Evolutionary conservation across 2,113 vertebrate genomes (phyloP).

Genomic region (Miniopterus natalensis): DNA sequence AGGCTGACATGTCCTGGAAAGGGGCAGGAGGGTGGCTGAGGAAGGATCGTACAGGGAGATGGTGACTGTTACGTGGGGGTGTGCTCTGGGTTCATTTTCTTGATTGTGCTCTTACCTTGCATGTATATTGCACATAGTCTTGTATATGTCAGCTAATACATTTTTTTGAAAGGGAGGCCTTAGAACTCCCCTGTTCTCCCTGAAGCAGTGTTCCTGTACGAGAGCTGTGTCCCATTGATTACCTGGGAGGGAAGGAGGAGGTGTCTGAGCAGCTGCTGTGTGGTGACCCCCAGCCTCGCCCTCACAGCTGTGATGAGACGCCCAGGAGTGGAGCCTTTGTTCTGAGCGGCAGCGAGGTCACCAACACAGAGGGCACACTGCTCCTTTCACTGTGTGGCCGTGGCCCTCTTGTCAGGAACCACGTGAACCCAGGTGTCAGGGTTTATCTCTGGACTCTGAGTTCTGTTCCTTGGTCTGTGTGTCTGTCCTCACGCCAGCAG

Average conservation of each 20-base stretch:
- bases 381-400: fast-evolving
- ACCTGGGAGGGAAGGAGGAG: background rate
- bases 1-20: background rate
- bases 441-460: background rate
- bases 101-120: background rate
- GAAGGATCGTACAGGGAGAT: fast-evolving
- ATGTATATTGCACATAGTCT: fast-evolving
- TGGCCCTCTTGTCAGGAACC: no score
- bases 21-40: background rate
- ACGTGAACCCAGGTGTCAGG: fast-evolving
- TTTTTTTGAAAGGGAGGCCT: background rate
- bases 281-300: background rate
- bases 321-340: fast-evolving
- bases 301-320: fast-evolving
- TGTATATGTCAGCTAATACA: background rate
- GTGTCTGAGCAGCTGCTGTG: no score
- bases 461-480: no score
- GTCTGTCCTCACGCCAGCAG: background rate
- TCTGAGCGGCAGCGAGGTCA: fast-evolving
- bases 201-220: background rate
- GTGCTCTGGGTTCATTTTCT: no score
- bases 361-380: fast-evolving
- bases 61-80: fast-evolving
- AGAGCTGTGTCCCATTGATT: fast-evolving
- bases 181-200: background rate